Conservation (phyloP, 2,888 invertebrate species). For the Alviniconcha strummeri region DNA sequence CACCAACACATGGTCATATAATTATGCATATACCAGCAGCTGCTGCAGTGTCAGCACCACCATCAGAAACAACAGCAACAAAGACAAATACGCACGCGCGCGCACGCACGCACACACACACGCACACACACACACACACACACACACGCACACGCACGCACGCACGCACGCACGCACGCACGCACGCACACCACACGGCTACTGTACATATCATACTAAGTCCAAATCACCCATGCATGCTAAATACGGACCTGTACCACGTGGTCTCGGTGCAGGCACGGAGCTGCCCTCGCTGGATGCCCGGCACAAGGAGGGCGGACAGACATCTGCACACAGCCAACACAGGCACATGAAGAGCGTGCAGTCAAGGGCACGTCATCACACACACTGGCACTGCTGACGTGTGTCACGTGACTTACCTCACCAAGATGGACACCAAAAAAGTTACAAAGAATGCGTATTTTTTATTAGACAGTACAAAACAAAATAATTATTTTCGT, state of each 20-base stretch:
- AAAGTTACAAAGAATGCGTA: too few species aligned
- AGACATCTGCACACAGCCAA: constrained; percentile 49
- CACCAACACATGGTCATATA: neutral
- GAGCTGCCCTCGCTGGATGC: constrained; percentile 44
- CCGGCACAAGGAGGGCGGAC: constrained; percentile 58
- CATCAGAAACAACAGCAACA: constrained; percentile 1
- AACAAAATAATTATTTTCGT: too few species aligned
- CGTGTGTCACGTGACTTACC: too few species aligned
- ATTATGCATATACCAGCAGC: too few species aligned
- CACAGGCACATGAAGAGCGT: too few species aligned
- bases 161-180: constrained; percentile 16
- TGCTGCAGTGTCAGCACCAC: neutral
- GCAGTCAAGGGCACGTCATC: too few species aligned
- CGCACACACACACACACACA: neutral
- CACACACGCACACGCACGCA: constrained; percentile 20
- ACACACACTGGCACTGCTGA: too few species aligned
- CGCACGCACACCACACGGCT: neutral
- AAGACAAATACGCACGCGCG: neutral
- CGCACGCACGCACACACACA: constrained; percentile 1
- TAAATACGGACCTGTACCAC: constrained; percentile 49
- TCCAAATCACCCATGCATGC: neutral
- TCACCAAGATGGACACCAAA: too few species aligned
- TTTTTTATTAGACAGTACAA: too few species aligned
- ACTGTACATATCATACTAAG: too few species aligned
- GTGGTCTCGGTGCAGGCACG: constrained; percentile 35